phyloP scores from a whole-genome alignment of 2,113 vertebrate genomes.

The Willisornis vidua region DNA sequence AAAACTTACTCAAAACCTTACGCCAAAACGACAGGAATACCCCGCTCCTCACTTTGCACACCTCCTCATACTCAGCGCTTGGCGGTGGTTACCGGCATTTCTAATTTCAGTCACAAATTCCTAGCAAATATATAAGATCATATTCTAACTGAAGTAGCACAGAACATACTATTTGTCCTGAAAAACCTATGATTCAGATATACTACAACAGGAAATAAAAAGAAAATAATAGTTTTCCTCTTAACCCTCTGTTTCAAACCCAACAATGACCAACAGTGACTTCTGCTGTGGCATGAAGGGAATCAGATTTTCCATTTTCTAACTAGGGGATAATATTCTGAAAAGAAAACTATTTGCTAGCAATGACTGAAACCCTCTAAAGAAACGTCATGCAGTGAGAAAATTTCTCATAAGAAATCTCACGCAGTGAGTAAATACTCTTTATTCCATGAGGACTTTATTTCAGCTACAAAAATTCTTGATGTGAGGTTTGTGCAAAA shows the following conservation, averaged over 20 bases:
- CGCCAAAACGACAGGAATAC: neutral
- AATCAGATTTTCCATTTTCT: neutral
- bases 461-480: neutral
- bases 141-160: neutral
- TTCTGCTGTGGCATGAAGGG: neutral
- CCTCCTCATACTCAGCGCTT: neutral
- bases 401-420: neutral
- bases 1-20: neutral
- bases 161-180: neutral
- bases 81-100: neutral
- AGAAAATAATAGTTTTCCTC: neutral
- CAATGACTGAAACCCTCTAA: neutral
- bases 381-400: neutral
- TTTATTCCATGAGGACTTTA: neutral
- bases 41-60: neutral
- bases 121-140: neutral
- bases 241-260: neutral
- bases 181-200: neutral
- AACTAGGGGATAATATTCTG: neutral
- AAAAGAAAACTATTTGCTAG: neutral
- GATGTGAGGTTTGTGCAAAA: neutral
- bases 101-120: neutral
- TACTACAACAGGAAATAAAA: neutral
- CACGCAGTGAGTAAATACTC: neutral
- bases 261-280: neutral